Evolutionary conservation across 1,140 invertebrate genomes (phyloP).

Genomic region (Bombus consobrinus): DNA sequence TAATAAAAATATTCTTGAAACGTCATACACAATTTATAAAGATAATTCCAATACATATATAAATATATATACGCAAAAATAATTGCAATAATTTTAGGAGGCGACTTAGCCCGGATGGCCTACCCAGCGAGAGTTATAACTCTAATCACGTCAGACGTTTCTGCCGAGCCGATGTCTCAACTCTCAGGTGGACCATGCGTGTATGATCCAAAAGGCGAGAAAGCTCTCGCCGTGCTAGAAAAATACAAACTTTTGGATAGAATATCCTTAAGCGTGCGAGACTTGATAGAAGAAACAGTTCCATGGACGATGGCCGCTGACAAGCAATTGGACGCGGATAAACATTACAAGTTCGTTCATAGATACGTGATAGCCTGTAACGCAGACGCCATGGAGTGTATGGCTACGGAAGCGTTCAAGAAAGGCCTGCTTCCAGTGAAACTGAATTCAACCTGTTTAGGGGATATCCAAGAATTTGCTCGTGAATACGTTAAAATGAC

Average conservation of each 20-base stretch:
- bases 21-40: background rate
- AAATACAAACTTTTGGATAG: constrained; percentile 74
- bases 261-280: constrained; percentile 51
- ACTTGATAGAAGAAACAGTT: constrained; percentile 45
- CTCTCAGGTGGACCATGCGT: constrained; percentile 88
- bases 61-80: background rate
- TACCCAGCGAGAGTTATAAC: constrained; percentile 84
- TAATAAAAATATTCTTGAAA: background rate
- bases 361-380: constrained; percentile 85
- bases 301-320: constrained; percentile 27
- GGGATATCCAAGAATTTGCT: constrained; percentile 81
- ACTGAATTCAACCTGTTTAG: constrained; percentile 80
- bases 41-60: background rate
- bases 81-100: constrained; percentile 78
- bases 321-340: constrained; percentile 52
- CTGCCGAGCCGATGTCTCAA: constrained; percentile 83
- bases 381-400: constrained; percentile 82
- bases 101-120: constrained; percentile 84
- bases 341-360: constrained; percentile 74
- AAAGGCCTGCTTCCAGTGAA: constrained; percentile 81
- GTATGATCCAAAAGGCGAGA: constrained; percentile 73
- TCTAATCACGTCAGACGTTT: constrained; percentile 88
- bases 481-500: constrained; percentile 76
- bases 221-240: constrained; percentile 75
- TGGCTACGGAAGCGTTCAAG: constrained; percentile 71